phyloP scores from a whole-genome alignment of 2,888 invertebrate species.

The Adelognathus sp. region DNA sequence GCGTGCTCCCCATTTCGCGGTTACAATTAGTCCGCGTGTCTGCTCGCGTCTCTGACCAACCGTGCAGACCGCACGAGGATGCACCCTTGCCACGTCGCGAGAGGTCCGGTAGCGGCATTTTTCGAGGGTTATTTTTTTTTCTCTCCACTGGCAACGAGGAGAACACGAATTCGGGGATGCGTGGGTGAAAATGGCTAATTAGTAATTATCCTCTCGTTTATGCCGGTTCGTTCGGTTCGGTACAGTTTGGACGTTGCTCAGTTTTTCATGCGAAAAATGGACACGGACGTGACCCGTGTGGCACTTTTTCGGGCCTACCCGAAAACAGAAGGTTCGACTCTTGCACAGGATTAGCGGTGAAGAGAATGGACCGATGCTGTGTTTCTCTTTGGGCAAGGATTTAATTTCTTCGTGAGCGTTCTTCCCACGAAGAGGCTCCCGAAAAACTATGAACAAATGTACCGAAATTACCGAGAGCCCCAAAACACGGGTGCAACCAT shows the following conservation, averaged over 20 bases:
- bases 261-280: constrained; percentile 18
- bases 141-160: neutral
- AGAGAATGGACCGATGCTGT: constrained; percentile 7
- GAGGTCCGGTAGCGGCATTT: neutral
- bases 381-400: constrained; percentile 42
- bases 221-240: constrained; percentile 61
- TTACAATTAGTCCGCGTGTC: constrained; percentile 41
- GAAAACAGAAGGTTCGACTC: constrained; percentile 9
- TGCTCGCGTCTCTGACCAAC: neutral
- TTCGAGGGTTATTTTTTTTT: constrained; percentile 9
- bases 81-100: neutral
- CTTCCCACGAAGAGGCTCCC: constrained; percentile 56
- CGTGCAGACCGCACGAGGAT: neutral
- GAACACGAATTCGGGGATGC: constrained; percentile 30
- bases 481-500: constrained; percentile 40
- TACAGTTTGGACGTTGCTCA: constrained; percentile 1
- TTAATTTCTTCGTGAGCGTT: constrained; percentile 50
- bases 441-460: constrained; percentile 11
- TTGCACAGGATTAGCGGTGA: constrained; percentile 33
- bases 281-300: constrained; percentile 7
- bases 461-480: constrained; percentile 27
- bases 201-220: constrained; percentile 71
- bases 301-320: constrained; percentile 44
- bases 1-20: constrained; percentile 6
- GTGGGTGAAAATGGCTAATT: constrained; percentile 43